Conservation (phyloP, 2,113 vertebrate species). For the Phyllostomus hastatus region DNA sequence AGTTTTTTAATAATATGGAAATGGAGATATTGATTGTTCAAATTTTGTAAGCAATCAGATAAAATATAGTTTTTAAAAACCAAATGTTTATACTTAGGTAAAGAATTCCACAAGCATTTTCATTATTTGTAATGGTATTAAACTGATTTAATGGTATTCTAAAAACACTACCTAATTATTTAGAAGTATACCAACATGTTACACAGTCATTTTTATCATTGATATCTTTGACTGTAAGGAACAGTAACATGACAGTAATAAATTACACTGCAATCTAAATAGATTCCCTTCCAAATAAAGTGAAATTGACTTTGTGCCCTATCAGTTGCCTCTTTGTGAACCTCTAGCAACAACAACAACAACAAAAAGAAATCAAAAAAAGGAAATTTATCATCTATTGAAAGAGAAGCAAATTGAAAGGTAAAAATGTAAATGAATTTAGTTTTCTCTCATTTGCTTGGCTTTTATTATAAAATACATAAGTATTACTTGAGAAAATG, state of each 20-base stretch:
- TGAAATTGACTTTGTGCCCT: background rate
- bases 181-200: background rate
- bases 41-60: background rate
- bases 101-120: background rate
- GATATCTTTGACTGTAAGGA: background rate
- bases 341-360: background rate
- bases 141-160: background rate
- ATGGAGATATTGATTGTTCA: background rate
- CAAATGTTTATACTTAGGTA: background rate
- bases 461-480: constrained; percentile 3
- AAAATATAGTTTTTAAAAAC: background rate
- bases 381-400: background rate
- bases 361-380: background rate
- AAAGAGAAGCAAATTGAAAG: constrained; percentile 1
- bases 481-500: background rate
- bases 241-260: background rate
- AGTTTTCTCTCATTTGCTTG: background rate
- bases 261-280: background rate
- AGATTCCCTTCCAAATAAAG: background rate
- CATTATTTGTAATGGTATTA: background rate
- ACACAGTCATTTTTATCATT: background rate
- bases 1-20: background rate
- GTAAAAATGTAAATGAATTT: background rate
- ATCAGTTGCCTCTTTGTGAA: background rate
- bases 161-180: background rate